Conservation (phyloP, 2,113 vertebrate genomes). For the Blennius ocellaris region DNA sequence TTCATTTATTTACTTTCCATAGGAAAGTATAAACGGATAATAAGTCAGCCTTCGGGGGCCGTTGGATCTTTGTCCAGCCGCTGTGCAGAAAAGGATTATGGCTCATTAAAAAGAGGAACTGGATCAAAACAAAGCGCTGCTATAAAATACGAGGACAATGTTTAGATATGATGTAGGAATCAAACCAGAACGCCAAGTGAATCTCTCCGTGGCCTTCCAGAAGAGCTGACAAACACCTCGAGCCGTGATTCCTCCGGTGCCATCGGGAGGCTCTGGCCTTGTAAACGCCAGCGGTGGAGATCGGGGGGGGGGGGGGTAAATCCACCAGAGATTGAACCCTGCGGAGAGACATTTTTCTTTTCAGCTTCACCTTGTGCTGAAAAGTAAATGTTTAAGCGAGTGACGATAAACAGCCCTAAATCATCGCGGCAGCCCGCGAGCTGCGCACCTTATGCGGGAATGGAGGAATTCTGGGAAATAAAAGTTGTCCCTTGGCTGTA, state of each 20-base stretch:
- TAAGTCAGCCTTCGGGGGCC: constrained; percentile 55
- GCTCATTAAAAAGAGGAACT: constrained; percentile 71
- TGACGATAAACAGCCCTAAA: constrained; percentile 76
- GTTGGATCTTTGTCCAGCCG: constrained; percentile 62
- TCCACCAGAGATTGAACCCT: constrained; percentile 55
- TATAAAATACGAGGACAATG: constrained; percentile 42
- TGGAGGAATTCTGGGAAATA: constrained; percentile 71
- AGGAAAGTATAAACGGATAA: constrained; percentile 60
- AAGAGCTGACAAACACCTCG: not conserved
- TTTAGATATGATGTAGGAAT: not conserved
- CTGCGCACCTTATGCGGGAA: constrained; percentile 65
- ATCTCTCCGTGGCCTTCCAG: constrained; percentile 21
- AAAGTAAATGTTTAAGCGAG: constrained; percentile 82
- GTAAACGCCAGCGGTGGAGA: constrained; percentile 62
- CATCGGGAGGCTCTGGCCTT: constrained; percentile 39
- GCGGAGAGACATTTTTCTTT: constrained; percentile 61
- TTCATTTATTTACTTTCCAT: constrained; percentile 60
- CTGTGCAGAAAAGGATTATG: constrained; percentile 66
- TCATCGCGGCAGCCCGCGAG: constrained; percentile 49
- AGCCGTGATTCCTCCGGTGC: constrained; percentile 43
- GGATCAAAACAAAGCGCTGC: constrained; percentile 72
- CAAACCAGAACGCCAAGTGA: not conserved
- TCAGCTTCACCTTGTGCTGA: constrained; percentile 74
- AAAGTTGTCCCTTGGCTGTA: constrained; percentile 57
- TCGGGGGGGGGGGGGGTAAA: constrained; percentile 36